Percentiles rank a stretch among this genome's conserved stretches.
phyloP scores from a whole-genome alignment of 1,140 invertebrate species.

The Zaprionus kolodkinae region DNA sequence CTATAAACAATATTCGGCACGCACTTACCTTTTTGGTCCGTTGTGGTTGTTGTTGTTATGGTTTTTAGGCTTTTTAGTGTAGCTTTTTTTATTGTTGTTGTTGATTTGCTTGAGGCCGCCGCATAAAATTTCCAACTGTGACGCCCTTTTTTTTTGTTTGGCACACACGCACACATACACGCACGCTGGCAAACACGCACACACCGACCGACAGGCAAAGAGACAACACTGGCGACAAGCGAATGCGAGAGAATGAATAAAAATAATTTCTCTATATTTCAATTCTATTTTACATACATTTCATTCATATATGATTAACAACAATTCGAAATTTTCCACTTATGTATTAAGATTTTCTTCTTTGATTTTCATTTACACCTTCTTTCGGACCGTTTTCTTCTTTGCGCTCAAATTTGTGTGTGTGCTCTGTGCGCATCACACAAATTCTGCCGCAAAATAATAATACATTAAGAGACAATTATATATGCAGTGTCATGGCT shows the following conservation, averaged over 20 bases:
- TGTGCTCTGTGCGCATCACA: constrained; percentile 51
- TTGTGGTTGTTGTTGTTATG: constrained; percentile 24
- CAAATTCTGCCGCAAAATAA: constrained; percentile 26
- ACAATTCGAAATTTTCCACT: constrained; percentile 61
- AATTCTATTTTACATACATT: constrained; percentile 14
- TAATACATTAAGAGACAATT: constrained; percentile 2
- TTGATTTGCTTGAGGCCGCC: constrained; percentile 38
- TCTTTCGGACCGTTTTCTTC: constrained; percentile 36
- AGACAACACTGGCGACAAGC: constrained; percentile 21
- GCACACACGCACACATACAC: constrained; percentile 52
- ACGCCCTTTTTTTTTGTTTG: constrained; percentile 75
- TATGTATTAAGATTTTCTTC: constrained; percentile 57
- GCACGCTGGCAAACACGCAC: constrained; percentile 21
- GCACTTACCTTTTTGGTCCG: constrained; percentile 67
- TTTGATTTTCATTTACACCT: constrained; percentile 51
- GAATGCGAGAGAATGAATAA: constrained; percentile 16
- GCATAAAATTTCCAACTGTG: constrained; percentile 67
- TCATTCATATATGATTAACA: constrained; percentile 47
- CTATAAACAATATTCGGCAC: constrained; percentile 74
- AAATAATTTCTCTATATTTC: constrained; percentile 22
- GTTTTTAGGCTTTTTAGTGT: constrained; percentile 9
- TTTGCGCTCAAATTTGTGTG: constrained; percentile 36
- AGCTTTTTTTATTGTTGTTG: constrained; percentile 15
- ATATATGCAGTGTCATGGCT: neutral
- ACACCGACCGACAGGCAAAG: constrained; percentile 14